A percentile compares a stretch with the other conserved stretches of the same genome.
These are phyloP conservation scores for Hippopotamyrus pictus DNA, from an alignment of 2,797 vertebrate genomes.

Conservation along the genomic window DNA sequence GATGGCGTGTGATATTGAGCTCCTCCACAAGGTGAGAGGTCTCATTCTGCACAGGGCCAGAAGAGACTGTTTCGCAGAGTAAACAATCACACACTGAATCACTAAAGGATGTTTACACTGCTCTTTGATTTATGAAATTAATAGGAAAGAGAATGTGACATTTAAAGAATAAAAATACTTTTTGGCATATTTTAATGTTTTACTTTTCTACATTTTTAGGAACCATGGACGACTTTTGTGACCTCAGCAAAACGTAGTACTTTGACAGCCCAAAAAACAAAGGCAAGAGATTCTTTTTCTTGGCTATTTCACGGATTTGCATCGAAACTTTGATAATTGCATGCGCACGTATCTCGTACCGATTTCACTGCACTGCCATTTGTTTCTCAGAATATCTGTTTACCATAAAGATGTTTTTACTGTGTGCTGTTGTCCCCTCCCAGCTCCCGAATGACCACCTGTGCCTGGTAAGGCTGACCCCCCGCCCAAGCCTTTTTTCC, in stretches of 20 bases:
- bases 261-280: slow-evolving; percentile 33
- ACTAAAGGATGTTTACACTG: not conserved
- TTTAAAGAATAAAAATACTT: not conserved
- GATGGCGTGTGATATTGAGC: slow-evolving; percentile 75
- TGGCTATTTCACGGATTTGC: not conserved
- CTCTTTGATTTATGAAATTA: not conserved
- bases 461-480: slow-evolving; percentile 79
- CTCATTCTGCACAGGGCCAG: not conserved
- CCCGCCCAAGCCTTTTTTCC: slow-evolving; percentile 74
- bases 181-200: not conserved
- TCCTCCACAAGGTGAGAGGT: slow-evolving; percentile 74
- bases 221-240: slow-evolving; percentile 75
- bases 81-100: not conserved
- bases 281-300: slow-evolving; percentile 51
- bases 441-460: slow-evolving; percentile 65
- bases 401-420: not conserved
- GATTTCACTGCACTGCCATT: not conserved
- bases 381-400: not conserved
- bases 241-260: slow-evolving; percentile 43
- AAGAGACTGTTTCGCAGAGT: not conserved
- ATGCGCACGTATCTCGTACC: too few species aligned
- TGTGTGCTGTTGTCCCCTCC: not conserved
- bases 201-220: slow-evolving; percentile 54
- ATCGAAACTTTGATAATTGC: not conserved
- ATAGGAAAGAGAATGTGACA: not conserved